Conservation (phyloP, 1,140 invertebrate species). For the Metaphire vulgaris region DNA sequence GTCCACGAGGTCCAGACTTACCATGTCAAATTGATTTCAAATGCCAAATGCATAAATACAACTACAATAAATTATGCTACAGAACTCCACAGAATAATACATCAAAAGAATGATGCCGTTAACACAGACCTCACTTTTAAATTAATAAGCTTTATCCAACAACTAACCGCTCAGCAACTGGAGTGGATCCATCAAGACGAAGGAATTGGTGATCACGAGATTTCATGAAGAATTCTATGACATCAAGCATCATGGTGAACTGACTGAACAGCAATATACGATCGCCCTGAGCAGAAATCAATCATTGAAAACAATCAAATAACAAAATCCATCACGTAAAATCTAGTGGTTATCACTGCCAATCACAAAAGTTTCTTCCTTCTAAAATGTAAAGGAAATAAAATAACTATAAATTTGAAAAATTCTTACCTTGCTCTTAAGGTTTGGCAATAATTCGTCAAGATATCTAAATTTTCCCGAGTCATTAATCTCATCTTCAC, state of each 20-base stretch:
- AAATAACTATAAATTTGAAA: background rate
- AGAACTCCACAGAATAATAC: no score
- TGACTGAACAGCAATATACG: constrained; percentile 87
- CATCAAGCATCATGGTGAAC: constrained; percentile 85
- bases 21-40: no score
- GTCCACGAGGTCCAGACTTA: no score
- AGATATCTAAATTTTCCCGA: constrained; percentile 57
- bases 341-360: constrained; percentile 3
- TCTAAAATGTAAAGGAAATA: no score
- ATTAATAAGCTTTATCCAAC: no score
- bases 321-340: background rate
- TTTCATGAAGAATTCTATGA: constrained; percentile 54
- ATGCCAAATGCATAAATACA: no score
- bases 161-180: constrained; percentile 46
- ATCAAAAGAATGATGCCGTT: no score
- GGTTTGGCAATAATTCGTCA: constrained; percentile 51
- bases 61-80: no score
- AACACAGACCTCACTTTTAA: no score
- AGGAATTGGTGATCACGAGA: constrained; percentile 41
- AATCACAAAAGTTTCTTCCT: no score
- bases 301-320: constrained; percentile 12
- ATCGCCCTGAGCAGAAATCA: constrained; percentile 36
- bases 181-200: constrained; percentile 51
- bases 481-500: constrained; percentile 48
- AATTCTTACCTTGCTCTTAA: constrained; percentile 47